Evolutionary conservation across 2,888 invertebrate genomes (phyloP), one percentile per base, ranked within the genome.

Genomic region (Buathra laborator): DNA sequence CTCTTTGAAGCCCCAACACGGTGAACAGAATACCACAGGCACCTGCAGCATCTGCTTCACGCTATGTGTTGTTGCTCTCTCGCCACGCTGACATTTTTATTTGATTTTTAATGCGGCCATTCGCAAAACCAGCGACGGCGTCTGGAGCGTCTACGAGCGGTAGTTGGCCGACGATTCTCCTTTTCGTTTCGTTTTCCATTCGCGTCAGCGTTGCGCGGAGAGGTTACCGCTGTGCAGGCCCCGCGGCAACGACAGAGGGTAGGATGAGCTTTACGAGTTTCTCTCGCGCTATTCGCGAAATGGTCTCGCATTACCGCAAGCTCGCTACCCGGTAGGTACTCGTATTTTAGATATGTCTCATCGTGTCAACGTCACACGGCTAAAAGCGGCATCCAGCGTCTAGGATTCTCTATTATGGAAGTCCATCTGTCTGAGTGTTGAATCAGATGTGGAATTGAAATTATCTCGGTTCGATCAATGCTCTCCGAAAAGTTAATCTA

Each of bases 101-200:
- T 84, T 77, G 81, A 84, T 84, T 81, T 80, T 84, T 84, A 84
- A 84, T 84, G 84, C 72, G 29, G 46, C 76, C 44, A 81, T 81
- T 81, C 62, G 71, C 59, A 72, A 84, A 84, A 72, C 71, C 71
- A 81, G 59, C 62, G 70, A 14, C 29, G 59, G n/a, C 19, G 24
- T 37, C 7, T 16, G 48, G 19, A 59, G 72, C 48, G 62, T 79
- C 62, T 75, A 48, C 64, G 77, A 78, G 64, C 66, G 75, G 48
- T 56, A 48, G 32, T 46, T 75, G 53, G 56, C 37, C 37, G 70
- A 59, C 56, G 67, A 43, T 12, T 74, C 44, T 64, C 16, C 43
- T 59, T 62, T 46, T 24, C 14, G 24, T 66, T 44, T 53, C 68
- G 29, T 44, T 46, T 16, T 24, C 37, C n/a, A 62, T 32, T 56